These are phyloP conservation scores for Aplidium turbinatum DNA, from an alignment of 23 tunicate species.

Conservation along the genomic window DNA sequence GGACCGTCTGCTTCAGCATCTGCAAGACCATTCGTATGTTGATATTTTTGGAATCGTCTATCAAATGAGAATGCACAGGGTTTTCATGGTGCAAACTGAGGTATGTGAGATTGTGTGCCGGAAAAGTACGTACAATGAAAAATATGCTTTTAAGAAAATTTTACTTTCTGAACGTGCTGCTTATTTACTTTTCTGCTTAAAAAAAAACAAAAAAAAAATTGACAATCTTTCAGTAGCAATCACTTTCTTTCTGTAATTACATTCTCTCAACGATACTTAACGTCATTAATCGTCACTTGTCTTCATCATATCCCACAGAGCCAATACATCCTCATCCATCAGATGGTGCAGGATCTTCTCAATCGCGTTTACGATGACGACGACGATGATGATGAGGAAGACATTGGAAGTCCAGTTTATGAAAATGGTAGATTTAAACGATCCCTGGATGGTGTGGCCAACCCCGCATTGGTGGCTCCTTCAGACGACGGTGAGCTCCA, in stretches of 20 bases:
- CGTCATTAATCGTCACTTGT: no score
- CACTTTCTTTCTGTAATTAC: no score
- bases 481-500: slow-evolving; percentile 71
- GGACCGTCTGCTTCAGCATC: slow-evolving; percentile 91
- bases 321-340: slow-evolving; percentile 53
- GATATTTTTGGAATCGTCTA: slow-evolving; percentile 96
- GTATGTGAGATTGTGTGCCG: no score
- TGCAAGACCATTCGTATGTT: slow-evolving; percentile 67
- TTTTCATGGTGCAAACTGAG: slow-evolving; percentile 98
- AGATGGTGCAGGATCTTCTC: slow-evolving; percentile 46
- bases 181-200: no score
- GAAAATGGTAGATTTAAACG: no score
- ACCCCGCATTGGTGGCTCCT: slow-evolving; percentile 52
- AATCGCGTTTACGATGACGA: slow-evolving; percentile 21
- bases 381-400: slow-evolving; percentile 20
- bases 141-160: no score
- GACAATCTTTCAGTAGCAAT: no score
- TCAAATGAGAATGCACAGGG: slow-evolving; percentile 86
- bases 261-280: no score
- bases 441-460: slow-evolving; percentile 44
- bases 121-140: no score
- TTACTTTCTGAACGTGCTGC: no score
- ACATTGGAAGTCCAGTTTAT: slow-evolving; percentile 5
- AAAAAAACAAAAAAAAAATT: no score
- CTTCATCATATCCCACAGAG: no score